Evolutionary conservation across 23 tunicate species (phyloP).

Genomic region (Styela clava): DNA sequence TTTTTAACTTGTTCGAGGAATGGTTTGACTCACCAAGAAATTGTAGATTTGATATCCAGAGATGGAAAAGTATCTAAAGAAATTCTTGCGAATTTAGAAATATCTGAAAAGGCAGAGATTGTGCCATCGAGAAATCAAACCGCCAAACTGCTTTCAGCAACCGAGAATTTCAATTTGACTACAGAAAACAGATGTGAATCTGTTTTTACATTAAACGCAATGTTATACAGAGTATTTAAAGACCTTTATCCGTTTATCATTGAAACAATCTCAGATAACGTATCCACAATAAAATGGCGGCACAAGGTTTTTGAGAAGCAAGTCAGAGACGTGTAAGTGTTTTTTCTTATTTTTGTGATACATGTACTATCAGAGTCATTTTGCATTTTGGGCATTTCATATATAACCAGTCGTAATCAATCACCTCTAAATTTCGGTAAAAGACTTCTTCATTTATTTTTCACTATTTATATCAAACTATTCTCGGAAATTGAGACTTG

Average conservation of each 20-base stretch:
- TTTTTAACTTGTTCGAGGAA: conserved; percentile 50
- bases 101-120: not conserved
- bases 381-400: no score
- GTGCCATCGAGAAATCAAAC: not conserved
- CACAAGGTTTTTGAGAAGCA: conserved; percentile 37
- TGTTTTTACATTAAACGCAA: conserved; percentile 9
- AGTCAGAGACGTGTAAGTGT: conserved; percentile 6
- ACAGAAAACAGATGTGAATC: conserved; percentile 10
- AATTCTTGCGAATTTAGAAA: not conserved
- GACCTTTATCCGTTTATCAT: conserved; percentile 37
- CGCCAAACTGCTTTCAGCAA: not conserved
- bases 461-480: no score
- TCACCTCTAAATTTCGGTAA: no score
- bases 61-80: not conserved
- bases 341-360: not conserved
- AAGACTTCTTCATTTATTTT: no score
- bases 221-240: conserved; percentile 27
- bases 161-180: not conserved
- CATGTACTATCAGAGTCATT: no score
- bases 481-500: no score
- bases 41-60: conserved; percentile 22
- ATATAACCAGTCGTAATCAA: no score
- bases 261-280: conserved; percentile 49
- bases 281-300: conserved; percentile 52
- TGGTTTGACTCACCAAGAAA: conserved; percentile 50